Percentiles rank a stretch among this genome's conserved stretches.
These are phyloP conservation scores for Lasiurus cinereus DNA, from an alignment of 2,113 vertebrate genomes.

Conservation along the genomic window DNA sequence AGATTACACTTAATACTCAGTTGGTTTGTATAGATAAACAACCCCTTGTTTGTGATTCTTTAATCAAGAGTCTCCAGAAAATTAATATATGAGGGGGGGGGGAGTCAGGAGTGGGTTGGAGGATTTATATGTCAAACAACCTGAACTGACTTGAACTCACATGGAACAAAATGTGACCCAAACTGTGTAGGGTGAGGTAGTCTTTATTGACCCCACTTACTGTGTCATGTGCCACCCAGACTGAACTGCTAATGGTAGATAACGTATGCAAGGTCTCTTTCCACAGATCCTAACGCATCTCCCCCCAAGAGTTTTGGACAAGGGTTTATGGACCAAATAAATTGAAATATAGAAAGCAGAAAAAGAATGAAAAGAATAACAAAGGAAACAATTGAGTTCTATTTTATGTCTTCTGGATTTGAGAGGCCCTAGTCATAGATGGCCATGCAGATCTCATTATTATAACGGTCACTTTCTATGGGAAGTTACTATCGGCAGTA, in stretches of 20 bases:
- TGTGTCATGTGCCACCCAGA: background rate
- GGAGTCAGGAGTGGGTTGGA: too few species aligned
- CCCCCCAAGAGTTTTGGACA: background rate
- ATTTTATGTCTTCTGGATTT: background rate
- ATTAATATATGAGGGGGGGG: background rate
- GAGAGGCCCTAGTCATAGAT: background rate
- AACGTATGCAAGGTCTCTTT: background rate
- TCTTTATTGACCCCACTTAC: background rate
- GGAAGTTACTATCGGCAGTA: background rate
- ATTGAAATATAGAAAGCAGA: background rate
- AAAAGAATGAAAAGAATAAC: background rate
- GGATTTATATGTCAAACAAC: background rate
- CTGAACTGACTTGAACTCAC: background rate
- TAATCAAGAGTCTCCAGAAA: background rate
- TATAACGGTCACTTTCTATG: background rate
- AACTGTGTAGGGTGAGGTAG: fast-evolving
- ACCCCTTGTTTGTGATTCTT: background rate
- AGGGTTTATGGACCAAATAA: background rate
- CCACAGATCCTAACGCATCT: background rate
- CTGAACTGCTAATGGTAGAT: background rate
- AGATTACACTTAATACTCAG: too few species aligned
- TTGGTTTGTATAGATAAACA: background rate
- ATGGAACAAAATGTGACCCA: background rate
- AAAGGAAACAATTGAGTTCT: background rate
- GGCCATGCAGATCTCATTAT: background rate